Percentiles rank a stretch among this genome's conserved stretches.
These are phyloP conservation scores for Megalonaias nervosa DNA, from an alignment of 1,140 invertebrate species.

Conservation along the genomic window DNA sequence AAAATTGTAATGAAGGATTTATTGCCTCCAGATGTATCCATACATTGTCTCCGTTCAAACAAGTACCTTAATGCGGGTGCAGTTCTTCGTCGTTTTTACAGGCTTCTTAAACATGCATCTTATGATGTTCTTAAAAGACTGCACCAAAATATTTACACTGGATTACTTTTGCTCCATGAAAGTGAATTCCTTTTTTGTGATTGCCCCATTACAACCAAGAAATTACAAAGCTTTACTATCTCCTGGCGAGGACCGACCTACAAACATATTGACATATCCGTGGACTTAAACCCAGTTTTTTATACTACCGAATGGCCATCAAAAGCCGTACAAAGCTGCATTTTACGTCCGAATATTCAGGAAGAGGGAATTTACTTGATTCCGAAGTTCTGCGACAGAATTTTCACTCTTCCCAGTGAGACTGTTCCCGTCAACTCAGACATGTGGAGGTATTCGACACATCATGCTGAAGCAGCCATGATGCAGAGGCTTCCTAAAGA, in stretches of 20 bases:
- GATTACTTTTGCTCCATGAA: constrained; percentile 4
- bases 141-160: constrained; percentile 6
- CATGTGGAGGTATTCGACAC: constrained; percentile 7
- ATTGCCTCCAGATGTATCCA: neutral
- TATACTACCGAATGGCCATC: neutral
- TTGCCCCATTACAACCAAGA: neutral
- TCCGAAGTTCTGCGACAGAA: neutral
- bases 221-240: neutral
- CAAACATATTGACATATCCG: constrained; percentile 11
- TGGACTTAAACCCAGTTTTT: constrained; percentile 18
- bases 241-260: constrained; percentile 3
- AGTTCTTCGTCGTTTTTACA: constrained; percentile 9
- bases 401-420: neutral
- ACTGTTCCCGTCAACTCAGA: neutral
- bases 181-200: neutral
- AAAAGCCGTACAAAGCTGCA: neutral
- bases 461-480: constrained; percentile 11
- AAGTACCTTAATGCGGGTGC: neutral
- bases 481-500: neutral
- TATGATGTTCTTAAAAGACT: constrained; percentile 1
- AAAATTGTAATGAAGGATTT: constrained; percentile 1
- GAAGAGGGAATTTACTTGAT: constrained; percentile 12
- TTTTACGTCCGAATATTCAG: neutral
- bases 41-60: neutral
- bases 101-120: neutral